Conservation (phyloP, 1,140 invertebrate species). For the Monomorium pharaonis region DNA sequence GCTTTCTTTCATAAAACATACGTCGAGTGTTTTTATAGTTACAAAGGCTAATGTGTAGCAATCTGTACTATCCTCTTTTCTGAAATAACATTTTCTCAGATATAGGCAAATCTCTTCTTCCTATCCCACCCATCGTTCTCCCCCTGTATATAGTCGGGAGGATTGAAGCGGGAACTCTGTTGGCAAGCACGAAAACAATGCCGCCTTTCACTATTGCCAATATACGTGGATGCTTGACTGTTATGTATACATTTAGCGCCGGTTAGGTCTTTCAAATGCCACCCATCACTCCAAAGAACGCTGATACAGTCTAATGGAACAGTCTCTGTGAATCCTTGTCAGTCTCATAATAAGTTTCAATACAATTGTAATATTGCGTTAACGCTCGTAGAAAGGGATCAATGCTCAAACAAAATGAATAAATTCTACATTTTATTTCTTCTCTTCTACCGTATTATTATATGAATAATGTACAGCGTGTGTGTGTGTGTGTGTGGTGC, state of each 20-base stretch:
- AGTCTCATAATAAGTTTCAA: conserved; percentile 27
- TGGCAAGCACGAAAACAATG: conserved; percentile 65
- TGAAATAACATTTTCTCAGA: conserved; percentile 68
- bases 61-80: conserved; percentile 37
- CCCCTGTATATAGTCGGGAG: not conserved
- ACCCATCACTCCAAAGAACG: conserved; percentile 35
- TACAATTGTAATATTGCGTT: conserved; percentile 16
- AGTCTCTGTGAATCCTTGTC: conserved; percentile 59
- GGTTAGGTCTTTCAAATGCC: conserved; percentile 67
- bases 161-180: conserved; percentile 40
- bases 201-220: conserved; percentile 70
- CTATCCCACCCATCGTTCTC: conserved; percentile 15
- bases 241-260: conserved; percentile 57
- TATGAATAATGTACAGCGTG: no score
- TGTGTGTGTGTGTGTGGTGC: no score
- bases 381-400: not conserved
- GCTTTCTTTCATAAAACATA: conserved; percentile 1
- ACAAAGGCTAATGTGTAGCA: conserved; percentile 13
- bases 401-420: not conserved
- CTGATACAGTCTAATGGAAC: conserved; percentile 45
- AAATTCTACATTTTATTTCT: conserved; percentile 9
- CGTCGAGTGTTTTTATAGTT: conserved; percentile 40
- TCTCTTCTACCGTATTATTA: no score
- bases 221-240: conserved; percentile 59
- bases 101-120: conserved; percentile 59